Conservation (phyloP, 2,113 vertebrate species). For the Pampusana beccarii region DNA sequence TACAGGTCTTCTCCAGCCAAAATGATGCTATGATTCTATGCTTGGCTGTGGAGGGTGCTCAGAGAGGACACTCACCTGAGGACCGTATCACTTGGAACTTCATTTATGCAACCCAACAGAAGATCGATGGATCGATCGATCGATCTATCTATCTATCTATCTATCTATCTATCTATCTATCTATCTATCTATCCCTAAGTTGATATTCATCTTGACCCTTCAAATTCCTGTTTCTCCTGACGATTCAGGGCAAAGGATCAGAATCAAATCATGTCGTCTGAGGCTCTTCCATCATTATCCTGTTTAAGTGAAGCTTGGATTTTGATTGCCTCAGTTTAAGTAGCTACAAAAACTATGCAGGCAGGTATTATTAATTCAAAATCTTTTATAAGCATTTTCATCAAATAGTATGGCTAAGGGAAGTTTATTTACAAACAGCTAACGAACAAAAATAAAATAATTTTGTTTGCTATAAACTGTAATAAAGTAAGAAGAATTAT, state of each 20-base stretch:
- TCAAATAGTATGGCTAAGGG: not conserved
- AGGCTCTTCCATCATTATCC: not conserved
- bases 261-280: not conserved
- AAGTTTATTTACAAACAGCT: not conserved
- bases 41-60: too few relatives aligned
- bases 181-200: too few relatives aligned
- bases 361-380: not conserved
- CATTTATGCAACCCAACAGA: accelerated
- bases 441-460: not conserved
- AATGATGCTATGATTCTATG: too few relatives aligned
- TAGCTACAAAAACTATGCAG: not conserved
- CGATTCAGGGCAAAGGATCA: not conserved
- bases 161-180: too few relatives aligned
- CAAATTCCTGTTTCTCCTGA: not conserved
- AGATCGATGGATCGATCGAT: too few relatives aligned
- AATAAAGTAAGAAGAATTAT: not conserved
- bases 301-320: not conserved
- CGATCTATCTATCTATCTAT: too few relatives aligned
- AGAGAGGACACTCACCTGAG: not conserved
- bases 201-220: not conserved
- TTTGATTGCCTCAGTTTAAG: not conserved
- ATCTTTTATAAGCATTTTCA: not conserved
- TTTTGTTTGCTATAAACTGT: not conserved
- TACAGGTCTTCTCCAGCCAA: too few relatives aligned
- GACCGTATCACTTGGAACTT: not conserved